Evolutionary conservation across 2,113 vertebrate species (phyloP).

Genomic region (Oryctolagus cuniculus): DNA sequence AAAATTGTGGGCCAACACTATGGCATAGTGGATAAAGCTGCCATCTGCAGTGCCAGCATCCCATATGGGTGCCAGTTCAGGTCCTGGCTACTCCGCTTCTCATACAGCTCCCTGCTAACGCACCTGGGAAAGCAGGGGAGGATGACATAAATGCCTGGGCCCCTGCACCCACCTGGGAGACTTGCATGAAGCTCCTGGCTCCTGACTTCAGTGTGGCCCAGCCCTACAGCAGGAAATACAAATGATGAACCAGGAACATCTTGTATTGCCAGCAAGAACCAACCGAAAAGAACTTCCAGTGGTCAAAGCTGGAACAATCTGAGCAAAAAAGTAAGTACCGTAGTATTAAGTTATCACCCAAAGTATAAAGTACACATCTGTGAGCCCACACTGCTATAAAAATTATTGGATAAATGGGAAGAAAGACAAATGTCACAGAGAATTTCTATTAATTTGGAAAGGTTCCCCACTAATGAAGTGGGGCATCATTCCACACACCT

Average conservation of each 20-base stretch:
- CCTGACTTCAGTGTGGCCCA: neutral
- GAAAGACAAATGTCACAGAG: neutral
- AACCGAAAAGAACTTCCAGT: neutral
- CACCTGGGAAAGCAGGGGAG: too few relatives aligned
- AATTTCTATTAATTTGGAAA: conserved; percentile 37
- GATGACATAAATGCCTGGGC: too few relatives aligned
- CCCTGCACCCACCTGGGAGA: too few relatives aligned
- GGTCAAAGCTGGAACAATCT: neutral
- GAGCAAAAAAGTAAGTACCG: conserved; percentile 4
- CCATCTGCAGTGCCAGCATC: too few relatives aligned
- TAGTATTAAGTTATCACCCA: neutral
- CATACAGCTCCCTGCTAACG: too few relatives aligned
- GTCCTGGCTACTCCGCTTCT: too few relatives aligned
- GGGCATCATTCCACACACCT: neutral
- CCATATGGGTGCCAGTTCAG: too few relatives aligned
- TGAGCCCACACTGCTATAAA: neutral
- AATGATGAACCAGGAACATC: neutral
- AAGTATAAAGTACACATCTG: neutral
- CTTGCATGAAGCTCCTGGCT: too few relatives aligned
- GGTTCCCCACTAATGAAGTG: neutral
- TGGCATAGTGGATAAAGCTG: too few relatives aligned
- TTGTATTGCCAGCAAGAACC: neutral
- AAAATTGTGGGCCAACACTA: too few relatives aligned
- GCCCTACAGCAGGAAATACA: neutral
- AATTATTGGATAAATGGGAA: neutral